Conservation (phyloP, 1,140 invertebrate species). For the Penaeus chinensis region DNA sequence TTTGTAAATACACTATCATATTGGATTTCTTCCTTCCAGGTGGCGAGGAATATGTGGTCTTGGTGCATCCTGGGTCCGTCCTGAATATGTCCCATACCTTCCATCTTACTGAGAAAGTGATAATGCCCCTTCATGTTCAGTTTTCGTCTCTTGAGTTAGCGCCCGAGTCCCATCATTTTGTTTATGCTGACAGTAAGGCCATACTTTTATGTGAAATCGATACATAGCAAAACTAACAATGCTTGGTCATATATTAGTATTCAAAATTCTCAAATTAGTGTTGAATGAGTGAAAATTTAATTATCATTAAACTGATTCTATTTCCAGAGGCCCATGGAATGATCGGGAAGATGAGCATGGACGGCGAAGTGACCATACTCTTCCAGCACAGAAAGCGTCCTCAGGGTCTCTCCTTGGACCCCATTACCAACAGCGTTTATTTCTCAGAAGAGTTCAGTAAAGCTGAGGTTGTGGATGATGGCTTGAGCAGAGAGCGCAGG, state of each 20-base stretch:
- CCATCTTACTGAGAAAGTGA: not conserved
- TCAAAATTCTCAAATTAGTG: too few relatives aligned
- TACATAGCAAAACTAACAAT: not conserved
- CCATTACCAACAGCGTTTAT: not conserved
- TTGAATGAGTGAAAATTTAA: too few relatives aligned
- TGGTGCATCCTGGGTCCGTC: not conserved
- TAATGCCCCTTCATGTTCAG: not conserved
- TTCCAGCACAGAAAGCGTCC: not conserved
- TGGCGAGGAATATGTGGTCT: conserved; percentile 1
- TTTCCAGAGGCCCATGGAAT: too few relatives aligned
- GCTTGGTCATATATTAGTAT: not conserved
- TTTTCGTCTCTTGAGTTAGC: too few relatives aligned
- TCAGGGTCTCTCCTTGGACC: not conserved
- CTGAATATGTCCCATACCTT: not conserved
- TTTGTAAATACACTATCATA: not conserved
- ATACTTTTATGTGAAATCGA: not conserved
- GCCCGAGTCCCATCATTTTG: not conserved
- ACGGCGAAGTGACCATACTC: not conserved
- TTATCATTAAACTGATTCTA: too few relatives aligned
- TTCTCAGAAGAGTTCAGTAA: conserved; percentile 1
- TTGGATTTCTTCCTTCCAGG: not conserved
- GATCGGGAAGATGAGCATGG: too few relatives aligned
- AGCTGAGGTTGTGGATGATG: too few relatives aligned
- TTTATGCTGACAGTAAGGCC: conserved; percentile 23
- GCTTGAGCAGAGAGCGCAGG: too few relatives aligned